Evolutionary conservation across 1,140 invertebrate genomes (phyloP), one percentile per base, ranked within the genome.

Genomic region (Aphelenchoides besseyi): DNA sequence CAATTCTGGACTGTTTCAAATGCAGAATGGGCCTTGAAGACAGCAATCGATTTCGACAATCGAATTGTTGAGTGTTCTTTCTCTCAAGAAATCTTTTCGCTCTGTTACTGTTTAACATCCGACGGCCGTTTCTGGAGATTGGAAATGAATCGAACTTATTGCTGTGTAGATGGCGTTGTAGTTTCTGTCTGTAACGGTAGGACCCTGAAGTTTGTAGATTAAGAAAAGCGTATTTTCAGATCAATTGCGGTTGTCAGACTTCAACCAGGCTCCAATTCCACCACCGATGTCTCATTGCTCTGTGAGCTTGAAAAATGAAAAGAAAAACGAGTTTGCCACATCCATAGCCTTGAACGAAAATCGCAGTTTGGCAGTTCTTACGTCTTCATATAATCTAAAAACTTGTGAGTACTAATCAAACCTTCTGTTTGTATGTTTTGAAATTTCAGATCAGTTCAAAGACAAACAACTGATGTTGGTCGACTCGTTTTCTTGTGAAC

Each of bases 1-100:
- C 89, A 93, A 77, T 82, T 95, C 0, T 95, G 91, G 87, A 91
- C 90, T 3, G 88, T 89, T 57, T 89, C 89, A 28, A 95, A 95
- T 87, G 94, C 92, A 81, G 90, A 94, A 81, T 95, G 92, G 92
- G 94, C 94, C 85, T 84, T 91, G 12, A 95, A 95, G 82, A 90
- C 93, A 80, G 26, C 33, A 2, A 41, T 67, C 16, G 26, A 67
- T 1, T 69, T 73, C 3, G 29, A 28, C 2, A n/a, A 9, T n/a
- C 16, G 35, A 3, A 23, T 70, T 26, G 5, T 67, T 35, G 41
- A 35, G 3, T 35, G 23, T 53, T 5, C 33, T 2, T 28, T 67
- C 33, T 83, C 48, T 64, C 67, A 79, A 36, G 37, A 77, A 16
- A 37, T 68, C 5, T 37, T 53, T 32, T 23, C 23, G 9, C 26